phyloP scores from a whole-genome alignment of 2,113 vertebrate species.

The Willisornis vidua region DNA sequence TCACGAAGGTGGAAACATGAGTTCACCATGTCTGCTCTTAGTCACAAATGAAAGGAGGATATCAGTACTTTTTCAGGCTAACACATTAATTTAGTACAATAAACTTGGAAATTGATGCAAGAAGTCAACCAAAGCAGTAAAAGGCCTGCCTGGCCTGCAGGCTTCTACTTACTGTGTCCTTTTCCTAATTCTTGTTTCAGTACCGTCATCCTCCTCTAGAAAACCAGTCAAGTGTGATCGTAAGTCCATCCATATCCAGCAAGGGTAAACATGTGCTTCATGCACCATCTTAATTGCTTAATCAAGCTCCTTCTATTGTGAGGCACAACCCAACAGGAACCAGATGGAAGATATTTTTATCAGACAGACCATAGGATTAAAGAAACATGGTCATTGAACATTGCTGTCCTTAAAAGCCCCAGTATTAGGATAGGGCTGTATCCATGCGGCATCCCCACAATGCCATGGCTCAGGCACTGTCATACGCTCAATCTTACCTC shows the following conservation, averaged over 20 bases:
- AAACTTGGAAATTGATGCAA: constrained; percentile 16
- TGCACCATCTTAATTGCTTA: constrained; percentile 24
- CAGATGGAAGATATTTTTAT: constrained; percentile 54
- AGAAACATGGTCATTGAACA: not conserved
- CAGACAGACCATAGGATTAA: not conserved
- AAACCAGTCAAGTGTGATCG: not conserved
- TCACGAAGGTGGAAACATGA: not conserved
- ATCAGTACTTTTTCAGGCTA: not conserved
- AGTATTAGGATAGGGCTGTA: not conserved
- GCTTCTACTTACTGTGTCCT: not conserved
- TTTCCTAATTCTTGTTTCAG: not conserved
- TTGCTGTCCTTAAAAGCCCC: not conserved
- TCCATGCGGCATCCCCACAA: not conserved
- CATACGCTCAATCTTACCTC: not conserved
- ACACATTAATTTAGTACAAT: not conserved
- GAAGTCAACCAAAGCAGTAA: not conserved
- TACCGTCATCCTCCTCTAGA: not conserved
- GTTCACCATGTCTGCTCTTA: not conserved
- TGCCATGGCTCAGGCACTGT: not conserved
- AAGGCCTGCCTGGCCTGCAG: not conserved
- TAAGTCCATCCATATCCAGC: not conserved
- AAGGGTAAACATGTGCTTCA: constrained; percentile 1
- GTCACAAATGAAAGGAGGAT: not conserved
- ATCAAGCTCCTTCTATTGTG: constrained; percentile 1
- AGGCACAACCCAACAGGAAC: not conserved